phyloP scores from a whole-genome alignment of 2,113 vertebrate species.

The Actenoides hombroni region DNA sequence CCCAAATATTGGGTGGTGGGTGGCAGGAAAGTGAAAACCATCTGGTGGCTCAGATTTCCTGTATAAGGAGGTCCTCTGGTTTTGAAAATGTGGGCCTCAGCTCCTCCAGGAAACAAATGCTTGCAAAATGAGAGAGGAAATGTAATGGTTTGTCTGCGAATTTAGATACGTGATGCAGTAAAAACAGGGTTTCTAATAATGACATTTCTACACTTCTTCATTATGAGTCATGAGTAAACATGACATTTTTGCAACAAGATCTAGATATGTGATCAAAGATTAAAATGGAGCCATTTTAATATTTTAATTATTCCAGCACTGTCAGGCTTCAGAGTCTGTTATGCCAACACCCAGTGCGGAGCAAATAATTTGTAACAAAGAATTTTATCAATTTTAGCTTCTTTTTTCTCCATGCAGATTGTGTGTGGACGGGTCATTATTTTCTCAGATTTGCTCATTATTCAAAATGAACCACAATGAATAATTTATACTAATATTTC shows the following conservation, averaged over 20 bases:
- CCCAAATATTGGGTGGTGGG: conserved; percentile 65
- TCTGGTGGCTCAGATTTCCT: conserved; percentile 66
- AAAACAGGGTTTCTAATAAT: conserved; percentile 62
- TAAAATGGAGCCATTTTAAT: conserved; percentile 52
- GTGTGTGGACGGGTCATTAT: conserved; percentile 50
- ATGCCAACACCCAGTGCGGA: conserved; percentile 11
- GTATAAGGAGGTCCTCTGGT: conserved; percentile 57
- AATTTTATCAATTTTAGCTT: conserved; percentile 62
- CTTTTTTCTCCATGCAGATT: conserved; percentile 25
- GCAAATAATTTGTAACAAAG: conserved; percentile 69
- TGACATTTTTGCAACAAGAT: conserved; percentile 53
- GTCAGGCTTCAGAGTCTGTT: conserved; percentile 24
- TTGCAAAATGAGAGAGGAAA: conserved; percentile 48
- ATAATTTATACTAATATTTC: conserved; percentile 61
- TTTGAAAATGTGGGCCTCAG: conserved; percentile 52
- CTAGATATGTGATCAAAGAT: conserved; percentile 50
- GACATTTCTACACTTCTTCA: conserved; percentile 65
- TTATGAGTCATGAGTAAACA: conserved; percentile 63
- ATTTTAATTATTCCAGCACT: conserved; percentile 51
- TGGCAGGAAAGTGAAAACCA: conserved; percentile 57
- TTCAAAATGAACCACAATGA: conserved; percentile 22
- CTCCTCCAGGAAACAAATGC: conserved; percentile 43
- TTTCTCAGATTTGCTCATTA: conserved; percentile 64
- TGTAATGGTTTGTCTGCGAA: conserved; percentile 26
- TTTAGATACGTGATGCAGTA: conserved; percentile 42